Base-by-base conservation (phyloP, 2,797 vertebrate species). In the Staurois parvus region DNA sequence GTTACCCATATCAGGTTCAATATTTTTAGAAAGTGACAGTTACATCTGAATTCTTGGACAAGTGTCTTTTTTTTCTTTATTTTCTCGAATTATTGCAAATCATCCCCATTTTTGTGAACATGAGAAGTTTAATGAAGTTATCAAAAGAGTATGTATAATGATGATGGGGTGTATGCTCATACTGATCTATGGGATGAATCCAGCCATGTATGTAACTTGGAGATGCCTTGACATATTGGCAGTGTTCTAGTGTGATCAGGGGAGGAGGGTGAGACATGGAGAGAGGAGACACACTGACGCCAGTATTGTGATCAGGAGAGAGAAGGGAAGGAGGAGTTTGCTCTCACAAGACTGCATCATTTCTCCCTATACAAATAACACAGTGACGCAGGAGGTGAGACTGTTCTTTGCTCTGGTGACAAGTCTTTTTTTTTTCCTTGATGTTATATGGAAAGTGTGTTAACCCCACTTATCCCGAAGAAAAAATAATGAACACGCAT, bases 271-370 rank as follows among this genome's bases (percentile, higher is more conserved):
- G 86, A 75, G 84, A 94, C 93, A 92, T 92, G 94, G 93, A 91
- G 90, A 91, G 90, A 32, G 72, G 91, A 97, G 97, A 98, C 97
- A 93, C 83, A 73, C 92, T 91, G 97, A 97, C 97, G 97, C 97
- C 97, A 93, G 94, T 87, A 90, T 95, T 93, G 91, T 88, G 86
- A 89, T 88, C 37, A 87, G 83, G 88, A 87, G 91, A 91, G 91
- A 91, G 91, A 91, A 91, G 88, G 88, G 59, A 45, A 74, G 85
- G 75, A 73, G 75, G 83, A 79, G 77, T 89, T 87, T 91, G 90
- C 86, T 83, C 88, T 87, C 91, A 88, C 89, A 84, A 85, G 89
- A 79, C 88, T 89, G 40, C 78, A 72, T 72, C 64, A 64, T 79
- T 52, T 70, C 70, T 64, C 74, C 72, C 84, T 85, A 37, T 74